Conservation (phyloP, 1,140 invertebrate species). For the Drosophila takahashii region DNA sequence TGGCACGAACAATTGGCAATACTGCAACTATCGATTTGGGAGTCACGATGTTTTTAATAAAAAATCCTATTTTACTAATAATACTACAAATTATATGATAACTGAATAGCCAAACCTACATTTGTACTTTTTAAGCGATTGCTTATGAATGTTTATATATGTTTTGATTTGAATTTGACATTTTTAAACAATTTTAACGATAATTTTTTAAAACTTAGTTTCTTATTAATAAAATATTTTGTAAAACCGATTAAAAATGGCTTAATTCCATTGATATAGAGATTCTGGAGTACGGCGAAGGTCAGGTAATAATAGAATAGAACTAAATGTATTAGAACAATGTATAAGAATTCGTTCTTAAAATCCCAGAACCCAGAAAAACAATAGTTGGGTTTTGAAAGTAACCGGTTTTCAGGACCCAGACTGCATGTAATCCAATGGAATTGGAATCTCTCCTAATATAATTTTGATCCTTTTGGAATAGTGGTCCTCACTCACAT, state of each 20-base stretch:
- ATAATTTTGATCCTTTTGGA: conserved; percentile 13
- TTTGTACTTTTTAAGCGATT: no score
- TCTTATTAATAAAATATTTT: no score
- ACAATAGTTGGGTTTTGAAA: conserved; percentile 1
- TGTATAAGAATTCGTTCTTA: not conserved
- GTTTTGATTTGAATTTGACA: no score
- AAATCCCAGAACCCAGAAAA: conserved; percentile 12
- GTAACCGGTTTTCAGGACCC: conserved; percentile 44
- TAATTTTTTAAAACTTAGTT: no score
- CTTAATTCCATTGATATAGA: not conserved
- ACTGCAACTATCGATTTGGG: conserved; percentile 4
- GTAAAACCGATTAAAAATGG: no score
- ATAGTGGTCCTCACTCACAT: not conserved
- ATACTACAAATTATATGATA: no score
- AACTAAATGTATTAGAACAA: not conserved
- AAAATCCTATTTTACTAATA: no score
- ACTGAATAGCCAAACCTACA: no score
- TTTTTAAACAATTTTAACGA: no score
- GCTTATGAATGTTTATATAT: no score
- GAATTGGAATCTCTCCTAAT: conserved; percentile 32
- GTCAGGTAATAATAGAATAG: not conserved
- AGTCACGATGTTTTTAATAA: not conserved
- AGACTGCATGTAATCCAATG: conserved; percentile 7
- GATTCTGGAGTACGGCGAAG: not conserved
- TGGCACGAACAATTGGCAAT: no score